Evolutionary conservation across 2,888 invertebrate genomes (phyloP).

Genomic region (Rambutsinella grinnellia): DNA sequence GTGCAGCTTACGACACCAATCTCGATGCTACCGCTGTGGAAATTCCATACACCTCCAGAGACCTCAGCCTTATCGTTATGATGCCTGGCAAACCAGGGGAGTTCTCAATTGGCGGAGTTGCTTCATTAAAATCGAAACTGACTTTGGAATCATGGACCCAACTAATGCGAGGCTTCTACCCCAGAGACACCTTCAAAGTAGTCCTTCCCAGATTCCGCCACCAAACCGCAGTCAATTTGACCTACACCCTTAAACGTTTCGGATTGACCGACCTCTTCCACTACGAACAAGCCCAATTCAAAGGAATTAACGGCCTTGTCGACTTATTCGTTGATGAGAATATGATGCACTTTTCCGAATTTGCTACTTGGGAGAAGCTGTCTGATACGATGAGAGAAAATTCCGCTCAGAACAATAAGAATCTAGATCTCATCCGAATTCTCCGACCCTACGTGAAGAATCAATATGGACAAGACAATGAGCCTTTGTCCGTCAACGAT

Average conservation of each 20-base stretch:
- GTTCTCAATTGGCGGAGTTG: conserved; percentile 65
- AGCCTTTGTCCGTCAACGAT: conserved; percentile 64
- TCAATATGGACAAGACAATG: conserved; percentile 64
- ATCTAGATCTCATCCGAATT: conserved; percentile 63
- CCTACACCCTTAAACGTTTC: conserved; percentile 83
- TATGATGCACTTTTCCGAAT: conserved; percentile 65
- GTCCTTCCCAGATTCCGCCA: conserved; percentile 82
- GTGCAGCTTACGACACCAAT: conserved; percentile 87
- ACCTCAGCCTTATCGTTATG: conserved; percentile 83
- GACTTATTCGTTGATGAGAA: conserved; percentile 77
- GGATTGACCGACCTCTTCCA: conserved; percentile 85
- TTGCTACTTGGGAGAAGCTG: conserved; percentile 65
- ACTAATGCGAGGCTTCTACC: conserved; percentile 59
- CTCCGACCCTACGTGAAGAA: conserved; percentile 57
- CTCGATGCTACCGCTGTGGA: conserved; percentile 87
- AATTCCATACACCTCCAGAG: conserved; percentile 75
- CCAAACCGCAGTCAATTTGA: conserved; percentile 85
- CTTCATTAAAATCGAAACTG: conserved; percentile 64
- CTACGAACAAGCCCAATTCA: conserved; percentile 82
- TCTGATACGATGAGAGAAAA: conserved; percentile 61
- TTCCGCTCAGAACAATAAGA: conserved; percentile 60
- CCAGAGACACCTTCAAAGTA: conserved; percentile 64
- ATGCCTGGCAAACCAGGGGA: conserved; percentile 75
- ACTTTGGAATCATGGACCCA: conserved; percentile 64
- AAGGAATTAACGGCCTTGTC: conserved; percentile 85